A percentile compares a stretch with the other conserved stretches of the same genome.
Evolutionary conservation across 2,113 vertebrate genomes (phyloP).

Genomic region (Onychostoma macrolepis): DNA sequence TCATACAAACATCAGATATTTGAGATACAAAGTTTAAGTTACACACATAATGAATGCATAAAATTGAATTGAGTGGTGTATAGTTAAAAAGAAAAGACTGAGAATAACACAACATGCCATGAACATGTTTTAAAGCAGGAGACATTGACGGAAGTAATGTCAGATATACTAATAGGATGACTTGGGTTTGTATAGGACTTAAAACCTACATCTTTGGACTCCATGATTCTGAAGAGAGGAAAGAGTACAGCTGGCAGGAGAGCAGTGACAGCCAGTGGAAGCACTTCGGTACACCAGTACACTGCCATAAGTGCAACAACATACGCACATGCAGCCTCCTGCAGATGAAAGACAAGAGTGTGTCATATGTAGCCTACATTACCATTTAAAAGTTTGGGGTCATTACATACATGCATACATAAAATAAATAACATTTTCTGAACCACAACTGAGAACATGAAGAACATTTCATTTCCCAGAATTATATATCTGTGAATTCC

Average conservation of each 20-base stretch:
- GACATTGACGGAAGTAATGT: not conserved
- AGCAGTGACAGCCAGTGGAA: conserved; percentile 89
- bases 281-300: conserved; percentile 94
- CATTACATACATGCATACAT: no score
- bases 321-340: conserved; percentile 89
- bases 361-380: not conserved
- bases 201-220: conserved; percentile 82
- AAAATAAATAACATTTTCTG: no score
- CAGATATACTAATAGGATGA: not conserved
- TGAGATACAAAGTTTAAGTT: not conserved
- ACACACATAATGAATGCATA: not conserved
- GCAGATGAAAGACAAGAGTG: conserved; percentile 43
- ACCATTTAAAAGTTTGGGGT: not conserved
- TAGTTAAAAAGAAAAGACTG: not conserved
- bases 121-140: not conserved
- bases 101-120: not conserved
- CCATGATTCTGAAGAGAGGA: conserved; percentile 87
- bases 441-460: no score
- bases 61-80: not conserved
- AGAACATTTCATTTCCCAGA: no score
- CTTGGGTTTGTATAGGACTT: not conserved
- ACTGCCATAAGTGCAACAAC: conserved; percentile 90
- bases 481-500: no score
- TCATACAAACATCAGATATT: not conserved
- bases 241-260: conserved; percentile 89